Evolutionary conservation across 2,113 vertebrate genomes (phyloP), one percentile per base, ranked within the genome.

Genomic region (Coptodon bakossiorum): DNA sequence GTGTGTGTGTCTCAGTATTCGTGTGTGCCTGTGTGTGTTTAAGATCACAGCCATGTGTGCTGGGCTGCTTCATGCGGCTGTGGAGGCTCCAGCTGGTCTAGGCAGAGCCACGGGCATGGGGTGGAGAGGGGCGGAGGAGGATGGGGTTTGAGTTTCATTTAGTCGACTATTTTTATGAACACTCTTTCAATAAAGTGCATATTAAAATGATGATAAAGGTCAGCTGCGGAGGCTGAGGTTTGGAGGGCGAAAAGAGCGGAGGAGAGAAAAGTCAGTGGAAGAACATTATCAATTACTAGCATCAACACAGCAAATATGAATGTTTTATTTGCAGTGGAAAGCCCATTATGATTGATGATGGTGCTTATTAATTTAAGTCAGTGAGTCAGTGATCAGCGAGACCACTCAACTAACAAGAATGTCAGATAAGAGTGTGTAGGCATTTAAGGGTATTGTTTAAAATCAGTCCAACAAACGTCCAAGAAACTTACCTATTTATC

Each of bases 21-120:
- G 40, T 76, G 76, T 78, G 68, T 29, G 1, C 80, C 71, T 53
- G 45, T 63, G 80, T 88, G 85, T 66, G 66, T 81, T 81, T 78
- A 59, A 90, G 91, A 94, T 93, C 90, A 90, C 93, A 93, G 93
- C 94, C 91, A 92, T 94, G 93, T 96, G 93, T 94, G 94, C 90
- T 71, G 89, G 90, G 81, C 82, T 89, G 91, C 90, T 87, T 92
- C 87, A 90, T 94, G 95, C 92, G 93, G 94, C 93, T 85, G 89
- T 81, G 81, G 92, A 92, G 95, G 95, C 93, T 94, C 95, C 95
- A 93, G 94, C 91, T 92, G 92, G 92, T 95, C 94, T 94, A 90
- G 93, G 90, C 91, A 89, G 84, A 89, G 84, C 88, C 90, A 90
- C 45, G 91, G 92, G 89, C 87, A 88, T 7, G 80, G 90, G 91